Percentiles rank a stretch among this genome's conserved stretches.
Evolutionary conservation across 2,888 invertebrate species (phyloP).

Genomic region (Rambutsinella grinnellia): DNA sequence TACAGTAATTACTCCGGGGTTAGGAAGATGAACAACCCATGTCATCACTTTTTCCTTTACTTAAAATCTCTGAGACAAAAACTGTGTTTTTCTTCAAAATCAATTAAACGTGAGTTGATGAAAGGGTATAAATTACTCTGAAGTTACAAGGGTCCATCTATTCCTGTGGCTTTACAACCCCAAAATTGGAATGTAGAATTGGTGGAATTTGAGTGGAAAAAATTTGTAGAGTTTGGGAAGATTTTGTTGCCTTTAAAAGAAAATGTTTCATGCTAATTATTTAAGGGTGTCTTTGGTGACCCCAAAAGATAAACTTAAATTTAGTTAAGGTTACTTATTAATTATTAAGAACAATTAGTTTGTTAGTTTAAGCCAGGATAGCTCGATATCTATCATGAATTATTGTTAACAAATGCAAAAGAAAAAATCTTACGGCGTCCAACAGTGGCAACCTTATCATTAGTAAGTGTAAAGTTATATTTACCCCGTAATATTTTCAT

Average conservation of each 20-base stretch:
- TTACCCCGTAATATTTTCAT: too few species aligned
- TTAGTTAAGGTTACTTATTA: too few species aligned
- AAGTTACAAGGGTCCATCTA: background rate
- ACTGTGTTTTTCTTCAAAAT: constrained; percentile 26
- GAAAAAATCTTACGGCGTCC: too few species aligned
- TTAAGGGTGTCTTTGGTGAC: constrained; percentile 26
- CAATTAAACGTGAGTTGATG: constrained; percentile 52
- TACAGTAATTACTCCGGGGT: background rate
- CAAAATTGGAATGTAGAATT: constrained; percentile 28
- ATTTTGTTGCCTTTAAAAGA: background rate
- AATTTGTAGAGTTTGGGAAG: background rate
- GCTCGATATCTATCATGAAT: too few species aligned
- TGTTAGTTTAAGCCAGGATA: too few species aligned
- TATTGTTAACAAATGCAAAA: too few species aligned
- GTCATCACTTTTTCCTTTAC: background rate
- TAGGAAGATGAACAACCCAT: background rate
- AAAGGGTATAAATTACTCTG: constrained; percentile 57
- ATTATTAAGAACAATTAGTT: too few species aligned
- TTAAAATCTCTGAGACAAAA: background rate
- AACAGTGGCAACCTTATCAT: too few species aligned
- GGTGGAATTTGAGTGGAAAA: background rate
- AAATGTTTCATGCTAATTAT: constrained; percentile 18
- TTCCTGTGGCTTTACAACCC: constrained; percentile 7
- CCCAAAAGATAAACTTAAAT: too few species aligned
- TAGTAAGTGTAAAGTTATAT: too few species aligned